Conservation (phyloP, 2,888 invertebrate species). For the Chrysolina haemoptera region DNA sequence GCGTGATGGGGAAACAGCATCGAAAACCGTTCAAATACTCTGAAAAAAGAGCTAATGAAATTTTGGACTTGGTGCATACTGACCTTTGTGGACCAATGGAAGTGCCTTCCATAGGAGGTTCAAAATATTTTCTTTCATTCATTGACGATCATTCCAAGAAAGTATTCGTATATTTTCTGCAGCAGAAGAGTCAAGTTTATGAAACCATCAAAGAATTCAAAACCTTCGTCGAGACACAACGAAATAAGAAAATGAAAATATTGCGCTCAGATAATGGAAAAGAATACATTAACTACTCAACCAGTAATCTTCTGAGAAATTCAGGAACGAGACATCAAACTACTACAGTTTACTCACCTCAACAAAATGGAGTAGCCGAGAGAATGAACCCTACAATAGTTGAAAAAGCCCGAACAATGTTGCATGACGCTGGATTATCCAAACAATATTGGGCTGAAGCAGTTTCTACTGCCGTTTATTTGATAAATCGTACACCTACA, state of each 20-base stretch:
- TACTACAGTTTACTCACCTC: no score
- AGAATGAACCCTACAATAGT: no score
- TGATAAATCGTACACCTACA: background rate
- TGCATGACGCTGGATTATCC: no score
- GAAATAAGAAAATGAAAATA: slow-evolving; percentile 47
- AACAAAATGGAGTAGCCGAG: no score
- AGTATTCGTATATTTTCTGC: slow-evolving; percentile 52
- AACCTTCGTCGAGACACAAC: background rate
- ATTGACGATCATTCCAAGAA: slow-evolving; percentile 54
- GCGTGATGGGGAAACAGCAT: no score
- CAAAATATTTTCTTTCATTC: slow-evolving; percentile 55
- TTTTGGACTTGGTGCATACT: slow-evolving; percentile 16
- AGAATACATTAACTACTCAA: background rate
- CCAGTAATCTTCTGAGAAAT: no score
- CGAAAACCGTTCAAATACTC: no score
- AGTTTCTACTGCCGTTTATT: background rate
- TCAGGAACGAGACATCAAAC: no score
- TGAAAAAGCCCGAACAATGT: no score
- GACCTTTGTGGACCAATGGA: slow-evolving; percentile 52
- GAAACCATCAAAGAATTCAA: slow-evolving; percentile 44
- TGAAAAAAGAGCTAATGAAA: background rate
- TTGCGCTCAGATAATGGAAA: slow-evolving; percentile 42
- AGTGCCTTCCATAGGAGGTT: slow-evolving; percentile 45
- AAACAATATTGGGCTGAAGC: no score
- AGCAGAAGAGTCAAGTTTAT: slow-evolving; percentile 21